Evolutionary conservation across 2,797 vertebrate species (phyloP).

Genomic region (Gymnodraco acuticeps): DNA sequence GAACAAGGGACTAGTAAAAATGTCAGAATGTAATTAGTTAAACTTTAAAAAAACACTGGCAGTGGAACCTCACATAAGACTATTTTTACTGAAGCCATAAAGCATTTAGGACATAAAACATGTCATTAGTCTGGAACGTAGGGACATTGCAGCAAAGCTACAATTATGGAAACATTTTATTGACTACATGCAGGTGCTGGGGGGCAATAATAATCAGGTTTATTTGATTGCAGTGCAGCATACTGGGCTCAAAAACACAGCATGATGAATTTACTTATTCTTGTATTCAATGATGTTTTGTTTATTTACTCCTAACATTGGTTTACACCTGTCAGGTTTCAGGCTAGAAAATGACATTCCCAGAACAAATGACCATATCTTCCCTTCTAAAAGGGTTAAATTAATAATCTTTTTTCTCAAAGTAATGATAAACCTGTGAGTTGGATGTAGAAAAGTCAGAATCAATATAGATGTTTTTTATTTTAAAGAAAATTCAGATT

Average conservation of each 20-base stretch:
- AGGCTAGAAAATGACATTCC: no score
- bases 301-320: background rate
- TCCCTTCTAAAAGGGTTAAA: no score
- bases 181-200: conserved; percentile 11
- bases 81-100: conserved; percentile 17
- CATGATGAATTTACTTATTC: background rate
- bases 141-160: background rate
- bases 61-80: background rate
- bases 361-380: no score
- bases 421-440: no score
- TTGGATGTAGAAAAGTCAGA: no score
- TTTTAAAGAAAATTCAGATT: no score
- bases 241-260: background rate
- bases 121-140: conserved; percentile 2
- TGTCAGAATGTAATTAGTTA: conserved; percentile 3
- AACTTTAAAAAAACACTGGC: conserved; percentile 6
- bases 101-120: conserved; percentile 21
- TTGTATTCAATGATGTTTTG: background rate
- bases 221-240: conserved; percentile 15
- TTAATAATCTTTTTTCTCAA: no score
- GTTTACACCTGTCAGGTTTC: background rate
- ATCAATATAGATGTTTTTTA: no score
- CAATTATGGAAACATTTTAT: conserved; percentile 16
- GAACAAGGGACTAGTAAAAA: background rate
- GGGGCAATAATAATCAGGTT: conserved; percentile 7